Base-by-base conservation (phyloP, 2,888 invertebrate species). In the Cynaeus angustus region DNA sequence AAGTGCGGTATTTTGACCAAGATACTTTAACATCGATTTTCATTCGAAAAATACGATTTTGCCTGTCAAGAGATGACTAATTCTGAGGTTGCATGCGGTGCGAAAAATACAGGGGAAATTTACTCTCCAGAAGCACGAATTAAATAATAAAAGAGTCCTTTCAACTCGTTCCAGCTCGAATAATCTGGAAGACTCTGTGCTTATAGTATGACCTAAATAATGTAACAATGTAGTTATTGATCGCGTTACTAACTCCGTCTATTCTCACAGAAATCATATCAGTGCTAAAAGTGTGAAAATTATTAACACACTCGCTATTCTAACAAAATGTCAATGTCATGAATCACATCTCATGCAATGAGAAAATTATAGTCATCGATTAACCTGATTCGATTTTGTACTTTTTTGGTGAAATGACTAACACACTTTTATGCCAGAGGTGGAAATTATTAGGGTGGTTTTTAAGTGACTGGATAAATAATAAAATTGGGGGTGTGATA, bases 201-300 rank as follows among this genome's bases (percentile, higher is more conserved):
- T 55, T 65, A 53, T 41, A 45, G 59, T 62, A 55, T 68, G 61
- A 68, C 68, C 68, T 62, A 68, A 68, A 68, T 66, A 66, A 62
- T 62, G 55, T 61, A 68, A 68, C 68, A 68, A 62, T 68, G 55
- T 45, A 66, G 66, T 52, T 68, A 68, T 68, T 61, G 68, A 68
- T 68, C 68, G 46, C 37, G 26, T 62, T 59, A 62, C 67, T 59
- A 46, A 68, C 33, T 68, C 50, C 58, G 46, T 56, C 38, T 9
- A n/a, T 53, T 14, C 46, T 33, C 33, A 37, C 41, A 37, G 43
- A 43, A 58, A 45, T 41, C 58, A 43, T n/a, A 50, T 38, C 8
- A 46, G 16, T 1, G 16, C 13, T 16, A 14, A 16, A 46, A 46
- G 13, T 12, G 37, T 6, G 6, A 37, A 37, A 8, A 37, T 37